Conservation (phyloP, 2,888 invertebrate genomes). For the Drosophila kanekoi region DNA sequence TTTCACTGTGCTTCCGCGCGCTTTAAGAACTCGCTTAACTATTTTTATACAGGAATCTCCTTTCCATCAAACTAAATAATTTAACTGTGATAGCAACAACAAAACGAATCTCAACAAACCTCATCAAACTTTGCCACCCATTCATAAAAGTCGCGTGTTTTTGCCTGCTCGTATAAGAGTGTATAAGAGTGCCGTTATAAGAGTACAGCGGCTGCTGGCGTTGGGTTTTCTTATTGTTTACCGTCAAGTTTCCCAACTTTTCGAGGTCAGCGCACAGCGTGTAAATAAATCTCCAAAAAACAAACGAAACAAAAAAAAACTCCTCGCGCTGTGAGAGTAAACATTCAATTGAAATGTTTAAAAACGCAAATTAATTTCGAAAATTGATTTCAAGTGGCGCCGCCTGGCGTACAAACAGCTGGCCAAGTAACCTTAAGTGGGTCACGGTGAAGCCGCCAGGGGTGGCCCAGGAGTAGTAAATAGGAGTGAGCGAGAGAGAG, state of each 20-base stretch:
- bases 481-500: slow-evolving; percentile 3
- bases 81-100: slow-evolving; percentile 56
- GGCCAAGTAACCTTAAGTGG: slow-evolving; percentile 51
- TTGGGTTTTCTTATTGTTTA: slow-evolving; percentile 42
- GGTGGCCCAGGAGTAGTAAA: slow-evolving; percentile 23
- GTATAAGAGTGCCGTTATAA: slow-evolving; percentile 53
- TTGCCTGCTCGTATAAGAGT: slow-evolving; percentile 35
- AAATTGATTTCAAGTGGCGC: slow-evolving; percentile 74
- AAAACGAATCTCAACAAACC: slow-evolving; percentile 8
- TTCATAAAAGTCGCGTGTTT: slow-evolving; percentile 64
- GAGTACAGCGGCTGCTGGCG: slow-evolving; percentile 30
- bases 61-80: slow-evolving; percentile 6
- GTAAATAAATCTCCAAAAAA: slow-evolving; percentile 41
- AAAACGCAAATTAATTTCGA: slow-evolving; percentile 66
- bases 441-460: slow-evolving; percentile 50
- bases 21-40: slow-evolving; percentile 49
- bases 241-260: slow-evolving; percentile 48
- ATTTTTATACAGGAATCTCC: slow-evolving; percentile 16
- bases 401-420: slow-evolving; percentile 39
- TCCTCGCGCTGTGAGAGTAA: slow-evolving; percentile 20
- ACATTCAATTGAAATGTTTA: slow-evolving; percentile 59
- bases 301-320: slow-evolving; percentile 8
- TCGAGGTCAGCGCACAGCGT: slow-evolving; percentile 51
- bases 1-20: slow-evolving; percentile 49
- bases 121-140: slow-evolving; percentile 26